phyloP scores from a whole-genome alignment of 2,113 vertebrate species.

The Centrocercus urophasianus region DNA sequence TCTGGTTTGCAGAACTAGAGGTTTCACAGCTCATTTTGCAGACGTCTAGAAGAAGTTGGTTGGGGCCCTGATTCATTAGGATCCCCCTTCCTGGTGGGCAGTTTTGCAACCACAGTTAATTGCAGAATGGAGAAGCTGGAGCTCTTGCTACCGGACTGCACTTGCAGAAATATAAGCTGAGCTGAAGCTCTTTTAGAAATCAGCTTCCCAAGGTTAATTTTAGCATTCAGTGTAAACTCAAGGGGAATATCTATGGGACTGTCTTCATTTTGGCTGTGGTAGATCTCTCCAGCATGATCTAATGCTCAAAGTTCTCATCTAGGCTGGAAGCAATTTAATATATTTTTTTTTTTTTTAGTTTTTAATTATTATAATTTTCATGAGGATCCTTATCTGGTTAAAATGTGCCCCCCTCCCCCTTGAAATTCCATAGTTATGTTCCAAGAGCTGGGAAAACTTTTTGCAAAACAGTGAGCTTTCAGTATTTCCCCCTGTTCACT shows the following conservation, averaged over 20 bases:
- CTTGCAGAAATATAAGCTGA: background rate
- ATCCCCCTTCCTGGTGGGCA: background rate
- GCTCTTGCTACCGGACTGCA: background rate
- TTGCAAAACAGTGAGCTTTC: background rate
- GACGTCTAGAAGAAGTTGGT: background rate
- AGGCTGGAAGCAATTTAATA: slow-evolving; percentile 39
- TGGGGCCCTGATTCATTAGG: background rate
- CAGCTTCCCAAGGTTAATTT: slow-evolving; percentile 47
- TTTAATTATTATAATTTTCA: background rate
- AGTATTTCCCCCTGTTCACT: background rate
- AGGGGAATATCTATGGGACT: slow-evolving; percentile 31
- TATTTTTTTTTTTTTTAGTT: background rate
- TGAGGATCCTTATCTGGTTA: slow-evolving; percentile 34
- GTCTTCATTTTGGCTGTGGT: slow-evolving; percentile 15
- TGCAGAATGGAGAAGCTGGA: slow-evolving; percentile 7
- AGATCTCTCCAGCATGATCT: slow-evolving; percentile 45
- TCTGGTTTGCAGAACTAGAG: background rate
- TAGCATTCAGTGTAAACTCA: background rate
- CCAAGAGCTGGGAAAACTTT: slow-evolving; percentile 10
- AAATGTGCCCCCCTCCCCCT: background rate
- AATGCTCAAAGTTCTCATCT: slow-evolving; percentile 43
- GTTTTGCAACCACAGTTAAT: background rate
- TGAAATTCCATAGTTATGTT: background rate
- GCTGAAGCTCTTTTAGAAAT: background rate
- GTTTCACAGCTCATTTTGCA: background rate